Base-by-base conservation (phyloP, 2,797 vertebrate species). In the Phoebastria nigripes region DNA sequence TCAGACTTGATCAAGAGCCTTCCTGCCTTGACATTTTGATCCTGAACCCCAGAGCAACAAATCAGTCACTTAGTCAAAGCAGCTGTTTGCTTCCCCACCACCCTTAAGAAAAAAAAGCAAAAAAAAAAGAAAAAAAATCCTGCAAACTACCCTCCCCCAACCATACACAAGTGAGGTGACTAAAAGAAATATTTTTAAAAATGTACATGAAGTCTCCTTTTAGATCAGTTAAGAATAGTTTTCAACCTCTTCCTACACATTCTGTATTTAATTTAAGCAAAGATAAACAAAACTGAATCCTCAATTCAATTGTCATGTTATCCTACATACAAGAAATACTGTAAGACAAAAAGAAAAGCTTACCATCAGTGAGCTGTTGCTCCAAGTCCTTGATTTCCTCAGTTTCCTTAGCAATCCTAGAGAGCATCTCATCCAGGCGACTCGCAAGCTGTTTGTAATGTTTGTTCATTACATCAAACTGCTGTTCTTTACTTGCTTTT, bases 321-420 rank as follows among this genome's bases (percentile, higher is more conserved):
- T 6, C 29, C 58, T 31, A 62, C 24, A 19, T 1, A 31, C 6
- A 59, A 56, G 26, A 71, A 80, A 67, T 4, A 28, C 18, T 8
- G 5, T 8, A 59, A 73, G 26, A 33, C 15, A 66, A 26, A 55
- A 72, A 46, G 14, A 4, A 2, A 16, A 37, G 16, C 10, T 97
- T 89, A 99, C 99, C 98, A 24, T 99, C 98, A 1, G 99, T 99
- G 77, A 99, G 98, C 95, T 99, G 99, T 73, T 99, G 98, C 96
- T 99, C 99, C 97, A 99, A 97, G 91, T 99, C 99, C 97, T 98
- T 98, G 96, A 99, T 99, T 96, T 99, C 99, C 96, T 99, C 99
- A 0, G 99, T 99, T 97, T 99, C 99, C 90, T 97, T 98, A 39
- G 98, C 98, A 85, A 99, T 99, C 91, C 99, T 98, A 58, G 98